phyloP scores from a whole-genome alignment of 1,140 invertebrate genomes.

The Pseudomyrmex pallidus region DNA sequence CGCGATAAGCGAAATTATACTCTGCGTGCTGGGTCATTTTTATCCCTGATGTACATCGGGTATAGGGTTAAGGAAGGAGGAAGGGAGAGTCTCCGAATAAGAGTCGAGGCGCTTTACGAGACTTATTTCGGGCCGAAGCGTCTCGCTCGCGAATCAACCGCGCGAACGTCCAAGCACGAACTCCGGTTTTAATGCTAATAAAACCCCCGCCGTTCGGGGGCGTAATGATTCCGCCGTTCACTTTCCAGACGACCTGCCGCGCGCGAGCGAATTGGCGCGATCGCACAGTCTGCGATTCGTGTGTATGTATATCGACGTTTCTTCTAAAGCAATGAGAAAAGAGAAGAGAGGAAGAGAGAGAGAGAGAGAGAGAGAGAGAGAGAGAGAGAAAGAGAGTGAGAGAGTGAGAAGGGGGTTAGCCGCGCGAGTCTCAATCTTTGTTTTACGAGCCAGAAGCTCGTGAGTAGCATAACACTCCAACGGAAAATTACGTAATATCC shows the following conservation, averaged over 20 bases:
- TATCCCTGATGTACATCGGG: slow-evolving; percentile 16
- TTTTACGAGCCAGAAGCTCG: neutral
- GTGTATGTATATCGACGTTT: neutral
- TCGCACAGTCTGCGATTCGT: neutral
- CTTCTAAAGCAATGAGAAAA: neutral
- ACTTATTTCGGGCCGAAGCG: slow-evolving; percentile 36
- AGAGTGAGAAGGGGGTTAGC: neutral
- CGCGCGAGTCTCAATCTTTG: slow-evolving; percentile 7
- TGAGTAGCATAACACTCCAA: neutral
- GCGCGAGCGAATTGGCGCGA: neutral
- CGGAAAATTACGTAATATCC: slow-evolving; percentile 2
- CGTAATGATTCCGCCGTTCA: slow-evolving; percentile 37
- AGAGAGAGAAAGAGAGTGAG: neutral
- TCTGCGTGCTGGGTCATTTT: neutral
- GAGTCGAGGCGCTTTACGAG: slow-evolving; percentile 47
- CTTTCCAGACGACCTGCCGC: neutral
- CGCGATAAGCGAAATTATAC: slow-evolving; percentile 5
- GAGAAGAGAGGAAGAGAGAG: neutral
- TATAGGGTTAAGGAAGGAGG: slow-evolving; percentile 41
- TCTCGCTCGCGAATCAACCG: slow-evolving; percentile 50
- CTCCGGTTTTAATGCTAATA: slow-evolving; percentile 56
- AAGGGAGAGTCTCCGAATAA: neutral
- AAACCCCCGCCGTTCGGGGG: slow-evolving; percentile 17
- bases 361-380: neutral
- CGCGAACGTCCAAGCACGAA: slow-evolving; percentile 56